phyloP scores from a whole-genome alignment of 2,113 vertebrate genomes.

The Sprattus sprattus region DNA sequence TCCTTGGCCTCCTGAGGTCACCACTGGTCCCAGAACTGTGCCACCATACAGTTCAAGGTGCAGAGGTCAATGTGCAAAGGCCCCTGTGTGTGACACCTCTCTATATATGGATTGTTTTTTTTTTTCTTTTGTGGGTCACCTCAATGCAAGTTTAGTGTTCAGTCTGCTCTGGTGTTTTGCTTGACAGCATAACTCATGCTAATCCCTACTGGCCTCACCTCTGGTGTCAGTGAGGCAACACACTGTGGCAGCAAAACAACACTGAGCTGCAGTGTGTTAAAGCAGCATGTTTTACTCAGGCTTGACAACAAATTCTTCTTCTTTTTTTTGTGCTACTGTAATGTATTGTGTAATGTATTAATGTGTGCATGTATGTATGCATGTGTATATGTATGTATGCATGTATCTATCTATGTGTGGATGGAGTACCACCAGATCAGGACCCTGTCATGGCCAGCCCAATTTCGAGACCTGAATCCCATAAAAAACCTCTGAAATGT shows the following conservation, averaged over 20 bases:
- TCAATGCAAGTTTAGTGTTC: conserved; percentile 1
- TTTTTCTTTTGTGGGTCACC: not conserved
- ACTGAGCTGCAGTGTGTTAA: not conserved
- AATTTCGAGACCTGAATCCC: too few relatives aligned
- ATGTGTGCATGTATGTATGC: too few relatives aligned
- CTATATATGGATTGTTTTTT: not conserved
- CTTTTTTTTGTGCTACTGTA: not conserved
- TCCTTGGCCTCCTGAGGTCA: conserved; percentile 50
- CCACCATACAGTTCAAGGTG: conserved; percentile 32
- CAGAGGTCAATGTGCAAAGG: conserved; percentile 4
- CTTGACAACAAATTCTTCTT: not conserved
- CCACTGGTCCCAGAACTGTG: conserved; percentile 39
- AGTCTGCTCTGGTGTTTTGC: conserved; percentile 1
- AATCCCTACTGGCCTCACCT: conserved; percentile 13
- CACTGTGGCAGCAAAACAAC: conserved; percentile 5
- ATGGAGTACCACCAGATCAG: too few relatives aligned
- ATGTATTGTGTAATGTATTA: too few relatives aligned
- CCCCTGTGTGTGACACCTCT: conserved; percentile 16
- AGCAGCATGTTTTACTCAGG: not conserved
- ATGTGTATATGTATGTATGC: too few relatives aligned
- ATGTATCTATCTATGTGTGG: not conserved
- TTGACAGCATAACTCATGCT: conserved; percentile 1
- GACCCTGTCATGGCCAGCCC: too few relatives aligned
- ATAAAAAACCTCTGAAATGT: too few relatives aligned
- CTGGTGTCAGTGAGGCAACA: conserved; percentile 23